Evolutionary conservation across 35 echinoderm and acorn worm genomes (phyloP).

Genomic region (Hemicentrotus pulcherrimus): DNA sequence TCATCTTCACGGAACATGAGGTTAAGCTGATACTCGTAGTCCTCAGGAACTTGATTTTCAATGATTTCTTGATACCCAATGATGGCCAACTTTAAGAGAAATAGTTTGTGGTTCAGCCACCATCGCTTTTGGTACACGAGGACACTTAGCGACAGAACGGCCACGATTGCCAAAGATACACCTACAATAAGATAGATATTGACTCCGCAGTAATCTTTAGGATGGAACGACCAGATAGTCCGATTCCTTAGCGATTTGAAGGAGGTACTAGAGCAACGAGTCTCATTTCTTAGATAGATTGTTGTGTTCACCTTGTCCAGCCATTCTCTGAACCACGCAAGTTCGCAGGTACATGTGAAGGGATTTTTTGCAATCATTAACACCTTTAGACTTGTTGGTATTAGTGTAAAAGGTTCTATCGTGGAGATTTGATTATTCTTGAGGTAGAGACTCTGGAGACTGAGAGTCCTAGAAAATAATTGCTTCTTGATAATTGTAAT

Average conservation of each 20-base stretch:
- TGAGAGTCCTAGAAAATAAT: neutral
- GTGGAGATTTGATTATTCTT: neutral
- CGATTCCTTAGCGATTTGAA: neutral
- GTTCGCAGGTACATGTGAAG: neutral
- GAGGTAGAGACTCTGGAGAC: neutral
- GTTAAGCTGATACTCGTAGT: slow-evolving; percentile 25
- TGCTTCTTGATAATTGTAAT: neutral
- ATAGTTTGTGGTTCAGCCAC: neutral
- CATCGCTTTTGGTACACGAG: slow-evolving; percentile 17
- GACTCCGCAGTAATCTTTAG: neutral
- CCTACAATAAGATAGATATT: neutral
- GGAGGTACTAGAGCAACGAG: neutral
- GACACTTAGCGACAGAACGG: neutral
- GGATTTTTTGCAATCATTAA: neutral
- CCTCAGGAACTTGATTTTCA: neutral
- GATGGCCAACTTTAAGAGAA: slow-evolving; percentile 6
- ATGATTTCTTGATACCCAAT: neutral
- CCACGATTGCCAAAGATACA: neutral
- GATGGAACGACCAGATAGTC: neutral
- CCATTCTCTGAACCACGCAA: slow-evolving; percentile 25
- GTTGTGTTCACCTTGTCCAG: neutral
- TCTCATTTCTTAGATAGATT: neutral
- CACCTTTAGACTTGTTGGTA: neutral
- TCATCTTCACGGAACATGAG: slow-evolving; percentile 14
- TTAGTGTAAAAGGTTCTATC: neutral